These are phyloP conservation scores for Synergus itoensis DNA, from an alignment of 2,888 invertebrate genomes.

Conservation along the genomic window DNA sequence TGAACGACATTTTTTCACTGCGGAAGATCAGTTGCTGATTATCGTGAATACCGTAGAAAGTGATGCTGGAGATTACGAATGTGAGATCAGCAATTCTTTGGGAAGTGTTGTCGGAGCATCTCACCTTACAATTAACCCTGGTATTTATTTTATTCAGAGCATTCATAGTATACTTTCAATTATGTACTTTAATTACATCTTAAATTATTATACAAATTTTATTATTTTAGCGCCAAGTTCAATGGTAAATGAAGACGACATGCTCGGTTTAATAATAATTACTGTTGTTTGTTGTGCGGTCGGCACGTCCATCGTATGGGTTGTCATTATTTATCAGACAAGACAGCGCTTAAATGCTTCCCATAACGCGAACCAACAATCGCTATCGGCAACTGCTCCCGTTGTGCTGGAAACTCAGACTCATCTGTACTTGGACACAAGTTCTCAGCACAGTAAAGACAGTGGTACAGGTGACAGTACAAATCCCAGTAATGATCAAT, in stretches of 20 bases:
- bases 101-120: constrained; percentile 88
- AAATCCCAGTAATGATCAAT: constrained; percentile 85
- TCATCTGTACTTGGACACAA: constrained; percentile 82
- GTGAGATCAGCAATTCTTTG: constrained; percentile 92
- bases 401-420: constrained; percentile 71
- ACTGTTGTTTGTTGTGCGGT: constrained; percentile 95
- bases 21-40: constrained; percentile 91
- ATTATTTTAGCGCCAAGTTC: constrained; percentile 78
- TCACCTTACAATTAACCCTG: constrained; percentile 85
- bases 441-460: constrained; percentile 89
- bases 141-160: constrained; percentile 64
- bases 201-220: constrained; percentile 15
- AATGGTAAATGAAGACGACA: constrained; percentile 84
- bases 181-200: constrained; percentile 33
- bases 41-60: constrained; percentile 88
- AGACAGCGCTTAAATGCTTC: constrained; percentile 83
- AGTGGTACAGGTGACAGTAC: constrained; percentile 90
- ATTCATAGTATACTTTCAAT: neutral
- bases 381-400: constrained; percentile 70
- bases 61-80: constrained; percentile 94
- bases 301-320: constrained; percentile 94
- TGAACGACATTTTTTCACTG: constrained; percentile 92
- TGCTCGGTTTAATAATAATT: constrained; percentile 92
- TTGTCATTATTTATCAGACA: constrained; percentile 93
- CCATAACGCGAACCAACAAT: constrained; percentile 78